Percentiles rank a stretch among this genome's conserved stretches.
Evolutionary conservation across 2,113 vertebrate genomes (phyloP).

Genomic region (Tauraco erythrolophus): DNA sequence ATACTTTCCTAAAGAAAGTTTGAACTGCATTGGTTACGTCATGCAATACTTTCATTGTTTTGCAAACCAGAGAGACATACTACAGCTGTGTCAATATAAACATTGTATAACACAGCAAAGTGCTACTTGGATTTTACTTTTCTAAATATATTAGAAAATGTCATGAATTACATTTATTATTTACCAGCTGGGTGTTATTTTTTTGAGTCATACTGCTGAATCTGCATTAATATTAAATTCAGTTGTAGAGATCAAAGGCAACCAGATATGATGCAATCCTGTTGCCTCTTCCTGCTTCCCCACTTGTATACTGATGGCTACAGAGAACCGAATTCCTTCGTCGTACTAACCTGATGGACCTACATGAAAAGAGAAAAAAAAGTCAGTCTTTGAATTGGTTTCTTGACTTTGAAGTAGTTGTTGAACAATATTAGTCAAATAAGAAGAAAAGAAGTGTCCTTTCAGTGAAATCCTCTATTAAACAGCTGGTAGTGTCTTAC

Average conservation of each 20-base stretch:
- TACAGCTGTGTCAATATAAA: slow-evolving; percentile 24
- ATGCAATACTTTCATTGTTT: neutral
- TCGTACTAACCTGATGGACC: neutral
- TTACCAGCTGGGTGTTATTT: slow-evolving; percentile 1
- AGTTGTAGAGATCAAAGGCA: neutral
- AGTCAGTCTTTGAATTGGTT: neutral
- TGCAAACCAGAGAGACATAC: neutral
- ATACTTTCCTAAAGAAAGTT: neutral
- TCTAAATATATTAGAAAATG: slow-evolving; percentile 2
- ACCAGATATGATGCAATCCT: neutral
- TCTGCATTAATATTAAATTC: neutral
- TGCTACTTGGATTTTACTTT: neutral
- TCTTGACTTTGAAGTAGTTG: neutral
- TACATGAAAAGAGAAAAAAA: neutral
- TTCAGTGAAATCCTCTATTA: neutral
- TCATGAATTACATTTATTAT: neutral
- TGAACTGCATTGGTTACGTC: neutral
- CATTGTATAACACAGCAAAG: neutral
- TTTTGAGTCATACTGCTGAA: slow-evolving; percentile 27
- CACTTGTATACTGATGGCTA: neutral
- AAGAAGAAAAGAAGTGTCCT: neutral
- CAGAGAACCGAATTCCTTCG: neutral
- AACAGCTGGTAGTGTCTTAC: neutral
- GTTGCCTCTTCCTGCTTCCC: neutral
- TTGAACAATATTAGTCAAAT: neutral